phyloP scores from a whole-genome alignment of 2,888 invertebrate species.

The Phragmatobia fuliginosa region DNA sequence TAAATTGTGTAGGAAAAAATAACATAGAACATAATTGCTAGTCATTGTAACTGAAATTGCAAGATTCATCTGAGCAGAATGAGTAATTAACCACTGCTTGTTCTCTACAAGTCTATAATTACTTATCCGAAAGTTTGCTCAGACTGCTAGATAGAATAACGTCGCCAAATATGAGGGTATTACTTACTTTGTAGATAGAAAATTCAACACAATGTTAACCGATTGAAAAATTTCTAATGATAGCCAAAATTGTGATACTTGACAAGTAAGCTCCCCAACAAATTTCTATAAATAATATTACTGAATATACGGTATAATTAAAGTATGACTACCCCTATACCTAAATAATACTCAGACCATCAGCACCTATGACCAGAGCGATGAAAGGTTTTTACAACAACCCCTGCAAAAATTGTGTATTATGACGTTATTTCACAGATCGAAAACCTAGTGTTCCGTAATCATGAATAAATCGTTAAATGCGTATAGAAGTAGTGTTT shows the following conservation, averaged over 20 bases:
- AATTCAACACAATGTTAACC: neutral
- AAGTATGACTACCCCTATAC: neutral
- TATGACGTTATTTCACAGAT: constrained; percentile 3
- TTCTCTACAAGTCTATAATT: constrained; percentile 17
- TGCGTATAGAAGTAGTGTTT: neutral
- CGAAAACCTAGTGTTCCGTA: constrained; percentile 1
- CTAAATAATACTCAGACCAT: neutral
- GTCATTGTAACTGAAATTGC: constrained; percentile 23
- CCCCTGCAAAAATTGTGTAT: neutral
- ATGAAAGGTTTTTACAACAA: constrained; percentile 1
- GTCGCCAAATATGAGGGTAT: constrained; percentile 2
- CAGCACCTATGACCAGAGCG: neutral
- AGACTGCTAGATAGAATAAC: constrained; percentile 11
- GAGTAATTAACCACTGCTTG: constrained; percentile 23
- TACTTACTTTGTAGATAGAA: neutral
- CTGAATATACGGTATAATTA: too few relatives aligned
- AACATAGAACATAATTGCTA: constrained; percentile 20
- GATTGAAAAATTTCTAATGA: neutral
- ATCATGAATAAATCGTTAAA: neutral
- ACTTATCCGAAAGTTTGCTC: constrained; percentile 22
- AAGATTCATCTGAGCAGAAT: constrained; percentile 16
- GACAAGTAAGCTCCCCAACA: neutral
- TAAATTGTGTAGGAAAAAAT: constrained; percentile 7
- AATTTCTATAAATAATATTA: neutral
- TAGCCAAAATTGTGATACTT: neutral